Conservation (phyloP, 2,113 vertebrate species). For the Lophura nycthemera region DNA sequence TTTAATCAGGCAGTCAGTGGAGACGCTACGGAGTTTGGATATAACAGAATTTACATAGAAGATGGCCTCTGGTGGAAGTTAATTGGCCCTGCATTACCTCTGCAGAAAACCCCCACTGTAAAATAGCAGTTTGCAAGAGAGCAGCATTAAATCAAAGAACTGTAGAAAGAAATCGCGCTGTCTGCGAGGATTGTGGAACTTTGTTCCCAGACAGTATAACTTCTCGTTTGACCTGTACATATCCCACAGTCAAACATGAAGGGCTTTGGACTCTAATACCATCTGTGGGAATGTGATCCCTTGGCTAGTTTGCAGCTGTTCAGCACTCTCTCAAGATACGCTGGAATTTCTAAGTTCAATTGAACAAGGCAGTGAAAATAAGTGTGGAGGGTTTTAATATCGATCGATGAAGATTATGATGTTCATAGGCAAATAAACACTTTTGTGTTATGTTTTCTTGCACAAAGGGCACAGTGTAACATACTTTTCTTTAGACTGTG, state of each 20-base stretch:
- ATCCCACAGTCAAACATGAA: constrained; percentile 42
- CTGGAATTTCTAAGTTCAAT: constrained; percentile 30
- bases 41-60: not conserved
- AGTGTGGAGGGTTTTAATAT: constrained; percentile 54
- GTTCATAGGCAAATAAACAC: constrained; percentile 64
- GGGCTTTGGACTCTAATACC: constrained; percentile 50
- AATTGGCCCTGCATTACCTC: not conserved
- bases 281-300: constrained; percentile 60
- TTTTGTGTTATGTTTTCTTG: constrained; percentile 12
- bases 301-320: constrained; percentile 59
- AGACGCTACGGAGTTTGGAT: not conserved
- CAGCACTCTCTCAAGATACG: constrained; percentile 31
- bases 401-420: not conserved
- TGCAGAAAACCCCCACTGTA: not conserved
- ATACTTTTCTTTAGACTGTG: constrained; percentile 26
- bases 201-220: constrained; percentile 20
- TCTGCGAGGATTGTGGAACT: constrained; percentile 22
- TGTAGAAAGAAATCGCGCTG: not conserved
- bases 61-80: not conserved
- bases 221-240: constrained; percentile 47
- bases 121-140: not conserved
- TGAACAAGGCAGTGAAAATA: constrained; percentile 49
- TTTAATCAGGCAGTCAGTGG: not conserved
- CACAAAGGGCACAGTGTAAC: not conserved
- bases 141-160: not conserved